Evolutionary conservation across 23 tunicate species (phyloP).

Genomic region (Styela clava): DNA sequence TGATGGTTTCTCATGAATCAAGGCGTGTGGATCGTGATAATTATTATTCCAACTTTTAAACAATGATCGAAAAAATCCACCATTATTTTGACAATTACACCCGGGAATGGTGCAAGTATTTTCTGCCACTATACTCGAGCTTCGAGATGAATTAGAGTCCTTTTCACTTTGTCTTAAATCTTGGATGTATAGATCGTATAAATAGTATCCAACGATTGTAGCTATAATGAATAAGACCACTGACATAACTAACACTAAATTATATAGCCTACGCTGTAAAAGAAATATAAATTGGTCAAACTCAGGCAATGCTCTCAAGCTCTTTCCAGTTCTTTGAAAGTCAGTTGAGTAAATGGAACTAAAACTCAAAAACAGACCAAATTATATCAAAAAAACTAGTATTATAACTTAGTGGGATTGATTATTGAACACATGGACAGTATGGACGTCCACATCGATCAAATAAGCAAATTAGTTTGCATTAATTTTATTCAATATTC

Average conservation of each 20-base stretch:
- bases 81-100: not conserved
- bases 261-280: too few species aligned
- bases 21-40: conserved; percentile 36
- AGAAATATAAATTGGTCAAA: too few species aligned
- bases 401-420: too few species aligned
- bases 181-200: conserved; percentile 35
- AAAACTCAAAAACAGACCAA: too few species aligned
- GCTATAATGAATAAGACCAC: conserved; percentile 55
- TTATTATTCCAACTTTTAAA: conserved; percentile 6
- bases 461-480: too few species aligned
- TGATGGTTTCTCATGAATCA: conserved; percentile 34
- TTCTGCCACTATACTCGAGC: not conserved
- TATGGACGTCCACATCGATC: too few species aligned
- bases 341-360: too few species aligned
- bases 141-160: not conserved
- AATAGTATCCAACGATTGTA: conserved; percentile 23
- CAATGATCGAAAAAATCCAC: not conserved
- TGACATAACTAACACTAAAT: conserved; percentile 33
- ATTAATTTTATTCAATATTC: too few species aligned
- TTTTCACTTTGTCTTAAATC: not conserved
- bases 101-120: conserved; percentile 18
- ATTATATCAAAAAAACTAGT: too few species aligned
- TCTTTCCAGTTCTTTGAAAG: too few species aligned
- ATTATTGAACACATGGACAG: too few species aligned
- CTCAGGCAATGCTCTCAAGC: too few species aligned